phyloP scores from a whole-genome alignment of 2,888 invertebrate species.

The Yponomeuta cagnagella region DNA sequence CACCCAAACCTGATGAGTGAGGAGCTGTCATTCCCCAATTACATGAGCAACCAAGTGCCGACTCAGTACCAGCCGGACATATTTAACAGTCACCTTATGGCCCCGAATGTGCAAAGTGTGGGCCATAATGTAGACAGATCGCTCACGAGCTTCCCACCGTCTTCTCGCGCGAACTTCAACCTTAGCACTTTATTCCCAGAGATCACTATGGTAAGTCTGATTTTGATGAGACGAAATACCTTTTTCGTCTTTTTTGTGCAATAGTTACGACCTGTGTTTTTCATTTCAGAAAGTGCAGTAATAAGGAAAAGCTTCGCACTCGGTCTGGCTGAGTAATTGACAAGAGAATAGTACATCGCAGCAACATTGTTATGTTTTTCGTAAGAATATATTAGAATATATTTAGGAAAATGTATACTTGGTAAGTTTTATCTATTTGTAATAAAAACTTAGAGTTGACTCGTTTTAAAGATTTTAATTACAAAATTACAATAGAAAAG shows the following conservation, averaged over 20 bases:
- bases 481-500: too few relatives aligned
- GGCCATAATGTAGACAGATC: constrained; percentile 54
- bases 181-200: constrained; percentile 90
- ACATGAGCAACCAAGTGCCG: constrained; percentile 59
- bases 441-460: not conserved
- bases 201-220: constrained; percentile 78
- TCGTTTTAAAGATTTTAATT: not conserved
- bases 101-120: constrained; percentile 55
- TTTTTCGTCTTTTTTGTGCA: not conserved
- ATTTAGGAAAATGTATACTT: not conserved
- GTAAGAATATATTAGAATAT: not conserved
- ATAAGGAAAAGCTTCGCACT: constrained; percentile 22
- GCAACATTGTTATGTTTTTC: not conserved
- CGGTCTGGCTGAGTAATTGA: not conserved
- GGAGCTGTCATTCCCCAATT: constrained; percentile 59
- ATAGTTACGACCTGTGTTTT: not conserved
- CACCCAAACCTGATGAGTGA: constrained; percentile 55
- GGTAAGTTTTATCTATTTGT: not conserved
- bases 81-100: constrained; percentile 62
- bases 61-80: constrained; percentile 63
- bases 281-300: constrained; percentile 69
- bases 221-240: constrained; percentile 14
- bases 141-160: constrained; percentile 51
- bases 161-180: constrained; percentile 83
- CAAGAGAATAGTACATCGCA: not conserved